Evolutionary conservation across 35 echinoderm and acorn worm genomes (phyloP).

Genomic region (Eucidaris tribuloides): DNA sequence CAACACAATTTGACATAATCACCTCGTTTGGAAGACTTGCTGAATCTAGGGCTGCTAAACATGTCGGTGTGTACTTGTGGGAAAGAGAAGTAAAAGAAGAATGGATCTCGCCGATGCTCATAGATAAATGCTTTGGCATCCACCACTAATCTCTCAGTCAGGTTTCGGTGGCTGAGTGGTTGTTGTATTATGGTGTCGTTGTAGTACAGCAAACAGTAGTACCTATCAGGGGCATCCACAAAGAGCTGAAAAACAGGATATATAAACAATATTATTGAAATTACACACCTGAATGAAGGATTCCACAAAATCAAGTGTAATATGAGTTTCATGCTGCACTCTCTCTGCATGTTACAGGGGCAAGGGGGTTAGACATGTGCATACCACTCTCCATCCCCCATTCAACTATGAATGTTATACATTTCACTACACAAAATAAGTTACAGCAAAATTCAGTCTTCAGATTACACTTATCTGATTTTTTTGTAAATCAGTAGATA

Average conservation of each 20-base stretch:
- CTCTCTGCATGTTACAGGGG: too few species aligned
- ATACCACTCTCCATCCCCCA: too few species aligned
- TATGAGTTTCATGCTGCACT: too few species aligned
- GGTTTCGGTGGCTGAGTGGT: conserved; percentile 57
- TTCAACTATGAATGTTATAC: too few species aligned
- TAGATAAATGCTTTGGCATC: conserved; percentile 90
- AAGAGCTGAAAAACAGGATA: not conserved
- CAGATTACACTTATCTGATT: too few species aligned
- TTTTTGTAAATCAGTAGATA: too few species aligned
- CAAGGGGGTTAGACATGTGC: too few species aligned
- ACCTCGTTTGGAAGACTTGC: conserved; percentile 81
- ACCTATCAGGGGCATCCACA: not conserved
- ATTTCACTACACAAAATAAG: too few species aligned
- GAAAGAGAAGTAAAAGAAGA: conserved; percentile 87
- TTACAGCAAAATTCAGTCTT: too few species aligned
- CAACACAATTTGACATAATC: too few species aligned
- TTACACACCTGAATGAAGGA: too few species aligned
- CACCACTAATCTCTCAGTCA: conserved; percentile 60
- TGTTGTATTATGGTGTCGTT: conserved; percentile 87
- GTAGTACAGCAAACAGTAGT: conserved; percentile 77
- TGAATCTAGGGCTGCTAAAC: conserved; percentile 45
- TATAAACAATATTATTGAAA: conserved; percentile 15
- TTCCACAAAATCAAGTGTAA: too few species aligned
- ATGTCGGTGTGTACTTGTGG: conserved; percentile 72
- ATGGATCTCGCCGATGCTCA: conserved; percentile 65